These are phyloP conservation scores for Congeria kusceri DNA, from an alignment of 2,888 invertebrate species.

Conservation along the genomic window DNA sequence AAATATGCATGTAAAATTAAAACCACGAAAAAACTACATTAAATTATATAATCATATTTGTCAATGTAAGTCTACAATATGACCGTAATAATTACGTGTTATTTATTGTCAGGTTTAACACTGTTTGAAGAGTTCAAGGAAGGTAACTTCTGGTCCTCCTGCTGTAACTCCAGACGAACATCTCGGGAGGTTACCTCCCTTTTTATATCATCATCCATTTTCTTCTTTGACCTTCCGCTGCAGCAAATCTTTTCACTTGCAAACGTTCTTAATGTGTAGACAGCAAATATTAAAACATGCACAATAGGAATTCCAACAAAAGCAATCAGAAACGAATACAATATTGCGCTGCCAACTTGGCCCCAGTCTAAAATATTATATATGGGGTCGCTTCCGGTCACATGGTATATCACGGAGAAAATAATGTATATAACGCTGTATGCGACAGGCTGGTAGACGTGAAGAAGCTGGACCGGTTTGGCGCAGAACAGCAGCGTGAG, in stretches of 20 bases:
- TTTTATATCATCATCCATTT: neutral
- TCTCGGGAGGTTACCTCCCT: slow-evolving; percentile 38
- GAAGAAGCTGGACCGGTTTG: slow-evolving; percentile 65
- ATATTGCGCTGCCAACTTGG: slow-evolving; percentile 32
- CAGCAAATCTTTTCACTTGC: slow-evolving; percentile 14
- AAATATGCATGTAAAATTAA: too few relatives aligned
- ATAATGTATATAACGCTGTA: slow-evolving; percentile 59
- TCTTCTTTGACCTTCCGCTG: neutral
- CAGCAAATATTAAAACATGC: slow-evolving; percentile 58
- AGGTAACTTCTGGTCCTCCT: too few relatives aligned
- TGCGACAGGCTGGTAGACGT: slow-evolving; percentile 62
- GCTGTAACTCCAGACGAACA: slow-evolving; percentile 9
- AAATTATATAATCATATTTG: too few relatives aligned
- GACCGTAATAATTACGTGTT: too few relatives aligned
- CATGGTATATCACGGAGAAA: slow-evolving; percentile 65
- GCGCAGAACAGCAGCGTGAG: slow-evolving; percentile 53
- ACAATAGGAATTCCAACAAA: slow-evolving; percentile 58
- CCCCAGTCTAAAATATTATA: slow-evolving; percentile 66
- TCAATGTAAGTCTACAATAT: too few relatives aligned
- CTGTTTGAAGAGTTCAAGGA: too few relatives aligned
- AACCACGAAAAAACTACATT: too few relatives aligned
- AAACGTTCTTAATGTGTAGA: slow-evolving; percentile 50
- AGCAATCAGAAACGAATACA: slow-evolving; percentile 15
- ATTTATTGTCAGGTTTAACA: too few relatives aligned
- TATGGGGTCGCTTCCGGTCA: slow-evolving; percentile 56